A percentile compares a stretch with the other conserved stretches of the same genome.
Conservation (phyloP, 2,113 vertebrate genomes). For the Bothrops jararaca region DNA sequence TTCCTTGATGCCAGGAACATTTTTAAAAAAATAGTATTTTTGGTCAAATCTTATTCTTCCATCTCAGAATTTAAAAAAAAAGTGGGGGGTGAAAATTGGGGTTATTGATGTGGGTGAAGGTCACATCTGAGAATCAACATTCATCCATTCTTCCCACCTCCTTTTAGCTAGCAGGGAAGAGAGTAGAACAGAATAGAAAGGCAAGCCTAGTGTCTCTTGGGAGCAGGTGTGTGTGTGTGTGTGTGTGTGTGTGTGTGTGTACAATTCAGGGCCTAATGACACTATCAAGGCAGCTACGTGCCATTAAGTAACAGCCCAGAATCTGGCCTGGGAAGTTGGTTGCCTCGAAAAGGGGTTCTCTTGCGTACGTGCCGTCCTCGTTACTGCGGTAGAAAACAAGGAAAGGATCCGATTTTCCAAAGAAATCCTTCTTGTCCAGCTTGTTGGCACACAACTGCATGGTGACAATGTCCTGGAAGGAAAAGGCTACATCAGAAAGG, state of each 20-base stretch:
- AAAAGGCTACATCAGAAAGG: neutral
- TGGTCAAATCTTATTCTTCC: neutral
- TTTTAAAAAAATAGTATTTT: neutral
- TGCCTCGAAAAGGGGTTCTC: neutral
- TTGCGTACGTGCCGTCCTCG: conserved; percentile 91
- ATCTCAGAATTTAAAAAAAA: neutral
- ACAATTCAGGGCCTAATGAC: neutral
- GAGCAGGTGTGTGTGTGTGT: neutral
- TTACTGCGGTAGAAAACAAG: conserved; percentile 98
- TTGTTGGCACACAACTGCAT: conserved; percentile 99
- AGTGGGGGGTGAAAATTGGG: neutral
- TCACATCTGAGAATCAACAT: neutral
- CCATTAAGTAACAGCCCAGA: neutral
- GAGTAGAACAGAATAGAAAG: neutral
- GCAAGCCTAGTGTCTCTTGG: neutral
- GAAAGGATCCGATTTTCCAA: conserved; percentile 96
- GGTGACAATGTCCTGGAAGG: conserved; percentile 87
- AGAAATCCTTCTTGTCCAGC: conserved; percentile 98
- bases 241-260: neutral
- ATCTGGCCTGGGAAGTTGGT: neutral
- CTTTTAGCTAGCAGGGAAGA: neutral
- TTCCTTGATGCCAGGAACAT: neutral
- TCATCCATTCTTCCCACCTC: neutral
- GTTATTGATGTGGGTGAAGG: neutral
- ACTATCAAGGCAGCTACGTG: neutral